Base-by-base conservation (phyloP, 2,113 vertebrate species). In the Dolichotis patagonum region DNA sequence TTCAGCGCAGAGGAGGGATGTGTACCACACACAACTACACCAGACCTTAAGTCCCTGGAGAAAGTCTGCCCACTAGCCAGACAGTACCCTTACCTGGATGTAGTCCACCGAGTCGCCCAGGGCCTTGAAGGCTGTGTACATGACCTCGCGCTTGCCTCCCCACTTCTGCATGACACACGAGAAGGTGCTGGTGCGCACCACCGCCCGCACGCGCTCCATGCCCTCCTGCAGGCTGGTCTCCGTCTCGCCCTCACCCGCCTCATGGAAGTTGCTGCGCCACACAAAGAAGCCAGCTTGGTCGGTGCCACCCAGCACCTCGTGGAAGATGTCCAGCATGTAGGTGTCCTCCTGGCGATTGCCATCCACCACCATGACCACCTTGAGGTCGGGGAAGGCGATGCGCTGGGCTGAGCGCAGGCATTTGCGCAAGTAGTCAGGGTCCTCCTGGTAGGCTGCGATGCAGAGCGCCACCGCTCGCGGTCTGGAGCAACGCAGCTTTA, bases 281-380 rank as follows among this genome's bases (percentile, higher is more conserved):
- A 99, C 83, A 95, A 99, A 99, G 97, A 96, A 98, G 96, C 99
- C 99, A 0, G 99, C 98, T 84, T 91, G 98, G 73, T 99, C 99
- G 0, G 98, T 99, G 9, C 99, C 99, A 0, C 99, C 99, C 98
- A 99, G 99, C 97, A 99, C 99, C 82, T 99, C 99, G 0, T 99
- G 98, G 98, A 99, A 99, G 98, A 99, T 99, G 97, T 99, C 99
- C 99, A 99, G 98, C 99, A 99, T 99, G 99, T 99, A 99, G 88
- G 98, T 97, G 91, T 99, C 99, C 6, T 99, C 99, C 0, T 99
- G 99, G 71, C 99, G 98, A 2, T 99, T 99, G 26, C 99, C 99
- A 0, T 99, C 99, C 97, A 99, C 99, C 98, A 99, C 99, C 98
- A 99, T 99, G 97, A 99, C 99, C 97, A 99, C 99, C 98, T 99